Conservation (phyloP, 2,888 invertebrate species). For the Sarcophaga rosellei region DNA sequence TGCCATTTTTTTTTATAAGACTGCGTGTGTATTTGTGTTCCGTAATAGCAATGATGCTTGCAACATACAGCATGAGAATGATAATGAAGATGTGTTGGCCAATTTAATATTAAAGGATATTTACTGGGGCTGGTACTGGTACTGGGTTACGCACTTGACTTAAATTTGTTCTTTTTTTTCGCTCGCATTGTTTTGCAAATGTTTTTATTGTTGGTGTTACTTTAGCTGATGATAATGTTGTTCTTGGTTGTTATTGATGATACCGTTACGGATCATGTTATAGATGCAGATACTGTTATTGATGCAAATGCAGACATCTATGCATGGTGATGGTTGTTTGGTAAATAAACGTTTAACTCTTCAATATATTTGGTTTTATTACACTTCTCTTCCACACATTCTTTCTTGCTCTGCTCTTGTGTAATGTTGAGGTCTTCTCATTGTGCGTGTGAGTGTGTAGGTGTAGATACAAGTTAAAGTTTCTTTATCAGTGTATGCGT, state of each 20-base stretch:
- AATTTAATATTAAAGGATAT: too few relatives aligned
- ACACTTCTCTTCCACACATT: too few relatives aligned
- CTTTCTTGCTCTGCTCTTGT: neutral
- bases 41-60: too few relatives aligned
- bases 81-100: constrained; percentile 37
- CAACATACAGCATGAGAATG: neutral
- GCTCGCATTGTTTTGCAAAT: neutral
- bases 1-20: neutral
- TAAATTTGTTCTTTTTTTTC: too few relatives aligned
- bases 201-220: neutral
- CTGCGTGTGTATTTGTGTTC: too few relatives aligned
- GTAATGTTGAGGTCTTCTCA: neutral
- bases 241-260: constrained; percentile 49
- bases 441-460: neutral
- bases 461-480: neutral
- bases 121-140: constrained; percentile 28
- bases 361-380: neutral
- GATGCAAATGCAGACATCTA: too few relatives aligned
- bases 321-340: constrained; percentile 26
- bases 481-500: neutral
- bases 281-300: neutral
- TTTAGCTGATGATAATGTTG: constrained; percentile 3
- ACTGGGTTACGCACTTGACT: neutral
- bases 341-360: constrained; percentile 58
- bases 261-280: constrained; percentile 46